Evolutionary conservation across 2,113 vertebrate genomes (phyloP).

Genomic region (Rhombomys opimus): DNA sequence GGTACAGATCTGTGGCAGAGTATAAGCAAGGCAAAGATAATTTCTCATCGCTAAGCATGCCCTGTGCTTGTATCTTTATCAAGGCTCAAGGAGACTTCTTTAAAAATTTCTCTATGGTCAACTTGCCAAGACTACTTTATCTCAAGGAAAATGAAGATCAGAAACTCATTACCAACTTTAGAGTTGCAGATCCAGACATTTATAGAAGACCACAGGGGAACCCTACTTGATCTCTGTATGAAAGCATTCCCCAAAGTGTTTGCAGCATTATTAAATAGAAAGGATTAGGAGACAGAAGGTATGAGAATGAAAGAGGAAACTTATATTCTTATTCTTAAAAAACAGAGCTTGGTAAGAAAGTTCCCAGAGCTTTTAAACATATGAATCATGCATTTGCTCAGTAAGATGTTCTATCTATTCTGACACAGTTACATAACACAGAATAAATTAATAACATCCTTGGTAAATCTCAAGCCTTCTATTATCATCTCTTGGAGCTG

Average conservation of each 20-base stretch:
- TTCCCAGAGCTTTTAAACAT: conserved; percentile 79
- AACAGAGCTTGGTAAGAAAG: conserved; percentile 64
- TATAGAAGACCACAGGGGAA: background rate
- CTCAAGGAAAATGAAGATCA: conserved; percentile 55
- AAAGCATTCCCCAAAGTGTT: conserved; percentile 17
- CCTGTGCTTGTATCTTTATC: background rate
- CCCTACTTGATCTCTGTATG: conserved; percentile 16
- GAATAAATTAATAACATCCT: conserved; percentile 82
- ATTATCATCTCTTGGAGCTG: conserved; percentile 45
- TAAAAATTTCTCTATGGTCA: conserved; percentile 3
- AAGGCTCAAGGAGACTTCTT: background rate
- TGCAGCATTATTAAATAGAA: background rate
- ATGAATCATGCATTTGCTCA: conserved; percentile 79
- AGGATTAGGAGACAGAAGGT: conserved; percentile 45
- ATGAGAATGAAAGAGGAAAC: conserved; percentile 20
- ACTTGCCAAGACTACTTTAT: background rate
- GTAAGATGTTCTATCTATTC: conserved; percentile 71
- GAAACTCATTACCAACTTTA: background rate
- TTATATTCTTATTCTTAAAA: background rate
- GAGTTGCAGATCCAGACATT: background rate
- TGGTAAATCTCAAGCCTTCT: conserved; percentile 58
- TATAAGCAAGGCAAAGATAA: conserved; percentile 27
- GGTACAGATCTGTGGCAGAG: conserved; percentile 32
- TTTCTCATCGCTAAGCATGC: conserved; percentile 36
- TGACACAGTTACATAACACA: conserved; percentile 75